Evolutionary conservation across 1,140 invertebrate species (phyloP).

Genomic region (Drosophila kepulauana): DNA sequence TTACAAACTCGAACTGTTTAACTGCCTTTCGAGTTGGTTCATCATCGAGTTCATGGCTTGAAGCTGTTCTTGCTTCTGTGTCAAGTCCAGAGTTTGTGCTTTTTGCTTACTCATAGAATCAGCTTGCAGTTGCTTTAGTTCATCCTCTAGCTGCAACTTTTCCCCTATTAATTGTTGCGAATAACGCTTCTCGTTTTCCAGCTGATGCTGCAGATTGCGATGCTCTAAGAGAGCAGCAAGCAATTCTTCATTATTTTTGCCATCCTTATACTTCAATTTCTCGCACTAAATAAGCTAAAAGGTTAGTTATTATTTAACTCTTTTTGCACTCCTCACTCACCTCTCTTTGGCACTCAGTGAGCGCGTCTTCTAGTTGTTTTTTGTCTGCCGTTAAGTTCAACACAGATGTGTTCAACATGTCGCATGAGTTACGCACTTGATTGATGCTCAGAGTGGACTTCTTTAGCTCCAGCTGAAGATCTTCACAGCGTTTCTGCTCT

Average conservation of each 20-base stretch:
- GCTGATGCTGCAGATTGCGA: slow-evolving; percentile 28
- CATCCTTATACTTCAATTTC: slow-evolving; percentile 27
- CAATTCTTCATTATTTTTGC: slow-evolving; percentile 48
- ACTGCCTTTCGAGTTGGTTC: slow-evolving; percentile 3
- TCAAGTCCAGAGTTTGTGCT: slow-evolving; percentile 11
- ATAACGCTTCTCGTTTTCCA: slow-evolving; percentile 45
- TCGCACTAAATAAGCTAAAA: slow-evolving; percentile 16
- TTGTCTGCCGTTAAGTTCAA: slow-evolving; percentile 52
- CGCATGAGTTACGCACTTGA: slow-evolving; percentile 46
- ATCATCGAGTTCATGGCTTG: background rate
- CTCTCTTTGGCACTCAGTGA: slow-evolving; percentile 23
- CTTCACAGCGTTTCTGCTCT: slow-evolving; percentile 67
- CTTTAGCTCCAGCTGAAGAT: slow-evolving; percentile 62
- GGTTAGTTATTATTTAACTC: background rate
- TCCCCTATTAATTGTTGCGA: slow-evolving; percentile 28
- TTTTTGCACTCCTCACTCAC: slow-evolving; percentile 11
- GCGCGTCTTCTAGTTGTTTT: slow-evolving; percentile 30
- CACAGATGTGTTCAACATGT: slow-evolving; percentile 44
- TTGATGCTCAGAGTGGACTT: slow-evolving; percentile 47
- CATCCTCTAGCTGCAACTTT: slow-evolving; percentile 41
- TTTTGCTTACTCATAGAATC: slow-evolving; percentile 6
- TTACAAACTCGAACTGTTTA: slow-evolving; percentile 2
- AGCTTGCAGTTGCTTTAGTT: slow-evolving; percentile 18
- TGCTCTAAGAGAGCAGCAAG: slow-evolving; percentile 50
- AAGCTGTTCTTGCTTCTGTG: slow-evolving; percentile 30